phyloP scores from a whole-genome alignment of 2,113 vertebrate genomes.

The Phrynocephalus versicolor region DNA sequence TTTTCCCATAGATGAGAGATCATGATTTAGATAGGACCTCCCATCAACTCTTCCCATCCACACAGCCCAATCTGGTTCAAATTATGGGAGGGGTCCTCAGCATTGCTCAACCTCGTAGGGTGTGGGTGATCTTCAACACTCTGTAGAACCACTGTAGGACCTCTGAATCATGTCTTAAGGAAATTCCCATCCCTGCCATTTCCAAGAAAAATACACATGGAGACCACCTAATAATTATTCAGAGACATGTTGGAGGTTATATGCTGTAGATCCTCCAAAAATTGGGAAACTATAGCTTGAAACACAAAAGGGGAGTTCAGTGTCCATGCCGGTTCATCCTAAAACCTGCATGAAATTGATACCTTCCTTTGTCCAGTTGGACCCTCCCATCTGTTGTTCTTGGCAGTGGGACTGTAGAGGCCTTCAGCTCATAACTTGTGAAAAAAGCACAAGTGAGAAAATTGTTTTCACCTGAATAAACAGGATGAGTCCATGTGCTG shows the following conservation, averaged over 20 bases:
- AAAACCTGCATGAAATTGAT: slow-evolving; percentile 39
- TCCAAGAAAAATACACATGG: neutral
- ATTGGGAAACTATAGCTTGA: slow-evolving; percentile 19
- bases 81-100: neutral
- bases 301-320: slow-evolving; percentile 5
- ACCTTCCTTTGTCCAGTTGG: slow-evolving; percentile 3
- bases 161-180: neutral
- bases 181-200: neutral
- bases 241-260: neutral
- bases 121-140: neutral
- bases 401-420: slow-evolving; percentile 53
- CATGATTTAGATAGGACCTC: too few species aligned
- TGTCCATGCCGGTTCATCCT: slow-evolving; percentile 23
- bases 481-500: slow-evolving; percentile 47
- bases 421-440: slow-evolving; percentile 58
- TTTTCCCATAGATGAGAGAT: too few species aligned
- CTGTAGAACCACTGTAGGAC: too few species aligned
- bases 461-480: slow-evolving; percentile 78
- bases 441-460: slow-evolving; percentile 65
- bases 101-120: neutral
- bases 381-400: slow-evolving; percentile 62
- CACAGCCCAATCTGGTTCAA: neutral
- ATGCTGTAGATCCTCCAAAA: neutral
- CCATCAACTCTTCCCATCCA: neutral
- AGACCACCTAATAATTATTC: slow-evolving; percentile 6